Conservation (phyloP, 2,113 vertebrate species). For the Rhinoptilus africanus region DNA sequence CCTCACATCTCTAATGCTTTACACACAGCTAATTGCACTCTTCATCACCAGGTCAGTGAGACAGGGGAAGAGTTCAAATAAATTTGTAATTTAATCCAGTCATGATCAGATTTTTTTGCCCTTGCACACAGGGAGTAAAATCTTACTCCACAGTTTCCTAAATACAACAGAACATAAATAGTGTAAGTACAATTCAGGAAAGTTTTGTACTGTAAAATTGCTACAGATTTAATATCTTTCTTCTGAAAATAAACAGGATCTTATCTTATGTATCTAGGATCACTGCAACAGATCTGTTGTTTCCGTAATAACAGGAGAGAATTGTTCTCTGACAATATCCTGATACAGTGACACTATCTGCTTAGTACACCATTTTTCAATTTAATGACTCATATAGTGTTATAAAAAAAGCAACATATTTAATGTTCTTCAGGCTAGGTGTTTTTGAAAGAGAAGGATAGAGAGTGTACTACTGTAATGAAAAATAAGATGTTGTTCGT, state of each 20-base stretch:
- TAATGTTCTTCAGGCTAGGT: neutral
- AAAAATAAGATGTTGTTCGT: neutral
- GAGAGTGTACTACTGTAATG: neutral
- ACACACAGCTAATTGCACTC: neutral
- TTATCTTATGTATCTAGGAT: neutral
- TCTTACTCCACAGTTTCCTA: neutral
- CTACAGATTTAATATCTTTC: neutral
- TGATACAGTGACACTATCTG: neutral
- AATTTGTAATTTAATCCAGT: neutral
- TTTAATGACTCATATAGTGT: neutral
- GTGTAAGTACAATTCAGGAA: neutral
- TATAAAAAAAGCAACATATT: neutral
- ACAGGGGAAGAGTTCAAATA: neutral
- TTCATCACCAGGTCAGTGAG: neutral
- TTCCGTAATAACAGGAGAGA: neutral
- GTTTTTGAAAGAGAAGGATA: neutral
- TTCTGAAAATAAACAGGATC: neutral
- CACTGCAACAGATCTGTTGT: neutral
- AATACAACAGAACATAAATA: neutral
- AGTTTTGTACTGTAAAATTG: neutral
- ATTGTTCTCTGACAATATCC: neutral
- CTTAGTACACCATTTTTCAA: neutral
- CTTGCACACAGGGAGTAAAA: neutral
- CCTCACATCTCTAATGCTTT: neutral
- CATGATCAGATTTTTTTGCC: neutral